phyloP scores from a whole-genome alignment of 2,888 invertebrate species.

The Eristalis intricaria region DNA sequence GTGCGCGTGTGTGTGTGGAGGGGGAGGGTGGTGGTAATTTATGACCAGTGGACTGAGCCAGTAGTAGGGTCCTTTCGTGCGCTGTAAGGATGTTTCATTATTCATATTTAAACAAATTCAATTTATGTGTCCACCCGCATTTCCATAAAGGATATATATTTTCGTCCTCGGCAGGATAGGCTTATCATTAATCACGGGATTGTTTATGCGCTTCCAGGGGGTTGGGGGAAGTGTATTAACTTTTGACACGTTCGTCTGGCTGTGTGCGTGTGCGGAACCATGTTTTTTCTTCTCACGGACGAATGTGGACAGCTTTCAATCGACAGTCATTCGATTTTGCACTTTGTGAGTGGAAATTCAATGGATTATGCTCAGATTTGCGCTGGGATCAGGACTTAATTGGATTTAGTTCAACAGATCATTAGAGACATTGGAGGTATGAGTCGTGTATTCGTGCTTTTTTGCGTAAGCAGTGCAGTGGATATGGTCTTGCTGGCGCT shows the following conservation, averaged over 20 bases:
- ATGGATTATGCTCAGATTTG: not conserved
- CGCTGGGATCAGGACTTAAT: not conserved
- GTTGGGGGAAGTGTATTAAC: not conserved
- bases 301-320: not conserved
- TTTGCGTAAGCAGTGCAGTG: too few species aligned
- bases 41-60: conserved; percentile 23
- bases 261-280: not conserved
- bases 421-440: not conserved
- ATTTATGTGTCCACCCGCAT: conserved; percentile 52
- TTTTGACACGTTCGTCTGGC: not conserved
- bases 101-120: conserved; percentile 67
- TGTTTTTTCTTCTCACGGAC: not conserved
- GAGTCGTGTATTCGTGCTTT: too few species aligned
- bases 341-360: not conserved
- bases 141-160: conserved; percentile 47
- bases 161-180: conserved; percentile 26
- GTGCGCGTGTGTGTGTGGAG: not conserved
- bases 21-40: conserved; percentile 50
- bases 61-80: not conserved
- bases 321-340: not conserved
- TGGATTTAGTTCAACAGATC: not conserved
- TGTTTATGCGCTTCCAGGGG: not conserved
- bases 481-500: too few species aligned
- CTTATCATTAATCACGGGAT: conserved; percentile 42
- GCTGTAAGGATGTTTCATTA: conserved; percentile 43